Evolutionary conservation across 2,888 invertebrate genomes (phyloP).

Genomic region (Glomeris marginata): DNA sequence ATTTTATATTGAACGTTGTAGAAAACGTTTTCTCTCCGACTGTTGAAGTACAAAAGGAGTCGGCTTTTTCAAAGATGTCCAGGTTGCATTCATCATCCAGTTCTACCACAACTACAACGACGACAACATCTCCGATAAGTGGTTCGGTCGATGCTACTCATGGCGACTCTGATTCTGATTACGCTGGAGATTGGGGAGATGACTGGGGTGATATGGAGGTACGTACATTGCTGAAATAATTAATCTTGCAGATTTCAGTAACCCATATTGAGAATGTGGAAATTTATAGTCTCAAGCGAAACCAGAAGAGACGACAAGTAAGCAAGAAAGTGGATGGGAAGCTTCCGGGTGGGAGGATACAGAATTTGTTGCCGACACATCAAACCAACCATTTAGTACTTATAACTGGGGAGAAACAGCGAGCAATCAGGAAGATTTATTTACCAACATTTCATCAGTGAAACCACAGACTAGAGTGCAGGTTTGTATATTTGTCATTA

Average conservation of each 20-base stretch:
- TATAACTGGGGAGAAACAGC: no score
- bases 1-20: not conserved
- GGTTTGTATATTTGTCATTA: no score
- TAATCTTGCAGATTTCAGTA: not conserved
- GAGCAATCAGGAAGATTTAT: no score
- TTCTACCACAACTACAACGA: not conserved
- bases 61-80: not conserved
- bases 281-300: not conserved
- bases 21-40: not conserved
- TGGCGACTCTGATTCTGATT: constrained; percentile 65
- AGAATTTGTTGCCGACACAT: not conserved
- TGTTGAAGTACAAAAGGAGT: not conserved
- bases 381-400: no score
- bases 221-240: constrained; percentile 23
- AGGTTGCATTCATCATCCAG: not conserved
- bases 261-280: not conserved
- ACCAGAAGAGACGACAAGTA: not conserved
- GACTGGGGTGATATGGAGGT: constrained; percentile 86
- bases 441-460: no score
- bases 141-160: constrained; percentile 40
- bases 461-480: no score
- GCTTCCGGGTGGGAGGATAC: constrained; percentile 9
- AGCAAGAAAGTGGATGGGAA: constrained; percentile 1
- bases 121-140: constrained; percentile 31
- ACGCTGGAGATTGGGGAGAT: constrained; percentile 74